Evolutionary conservation across 1,140 invertebrate species (phyloP).

Genomic region (Neoseiulus cucumeris): DNA sequence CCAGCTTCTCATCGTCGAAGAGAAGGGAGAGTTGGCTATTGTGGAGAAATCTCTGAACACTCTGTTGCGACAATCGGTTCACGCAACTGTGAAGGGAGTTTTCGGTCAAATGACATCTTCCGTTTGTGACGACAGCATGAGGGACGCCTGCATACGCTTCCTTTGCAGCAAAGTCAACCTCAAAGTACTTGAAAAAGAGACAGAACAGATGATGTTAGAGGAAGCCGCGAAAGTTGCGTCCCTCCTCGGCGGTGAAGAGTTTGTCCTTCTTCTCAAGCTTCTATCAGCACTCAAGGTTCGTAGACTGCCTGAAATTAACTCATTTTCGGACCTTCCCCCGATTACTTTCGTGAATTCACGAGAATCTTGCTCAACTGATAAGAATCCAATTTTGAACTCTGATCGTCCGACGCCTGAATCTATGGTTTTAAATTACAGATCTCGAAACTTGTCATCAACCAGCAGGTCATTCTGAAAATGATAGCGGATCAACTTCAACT

Average conservation of each 20-base stretch:
- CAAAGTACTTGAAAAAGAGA: not conserved
- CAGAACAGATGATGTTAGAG: slow-evolving; percentile 11
- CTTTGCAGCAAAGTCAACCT: not conserved
- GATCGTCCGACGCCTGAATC: too few species aligned
- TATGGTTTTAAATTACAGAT: slow-evolving; percentile 30
- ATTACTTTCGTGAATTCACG: too few species aligned
- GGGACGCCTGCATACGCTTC: not conserved
- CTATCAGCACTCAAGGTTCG: slow-evolving; percentile 26
- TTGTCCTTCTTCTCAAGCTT: slow-evolving; percentile 66
- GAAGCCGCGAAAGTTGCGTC: slow-evolving; percentile 13
- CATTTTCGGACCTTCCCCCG: too few species aligned
- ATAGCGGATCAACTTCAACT: slow-evolving; percentile 45
- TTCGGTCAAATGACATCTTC: not conserved
- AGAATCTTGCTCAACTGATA: too few species aligned
- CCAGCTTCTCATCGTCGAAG: slow-evolving; percentile 68
- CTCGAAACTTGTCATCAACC: slow-evolving; percentile 53
- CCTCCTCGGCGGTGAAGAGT: slow-evolving; percentile 48
- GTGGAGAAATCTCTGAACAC: slow-evolving; percentile 48
- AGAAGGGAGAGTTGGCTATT: slow-evolving; percentile 51
- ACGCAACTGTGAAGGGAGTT: not conserved
- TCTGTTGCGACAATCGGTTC: slow-evolving; percentile 27
- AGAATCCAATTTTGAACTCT: too few species aligned
- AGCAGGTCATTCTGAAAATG: slow-evolving; percentile 64
- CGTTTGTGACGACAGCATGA: not conserved
- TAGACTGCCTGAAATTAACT: too few species aligned